These are phyloP conservation scores for Trachops cirrhosus DNA, from an alignment of 2,797 vertebrate genomes.

Conservation along the genomic window DNA sequence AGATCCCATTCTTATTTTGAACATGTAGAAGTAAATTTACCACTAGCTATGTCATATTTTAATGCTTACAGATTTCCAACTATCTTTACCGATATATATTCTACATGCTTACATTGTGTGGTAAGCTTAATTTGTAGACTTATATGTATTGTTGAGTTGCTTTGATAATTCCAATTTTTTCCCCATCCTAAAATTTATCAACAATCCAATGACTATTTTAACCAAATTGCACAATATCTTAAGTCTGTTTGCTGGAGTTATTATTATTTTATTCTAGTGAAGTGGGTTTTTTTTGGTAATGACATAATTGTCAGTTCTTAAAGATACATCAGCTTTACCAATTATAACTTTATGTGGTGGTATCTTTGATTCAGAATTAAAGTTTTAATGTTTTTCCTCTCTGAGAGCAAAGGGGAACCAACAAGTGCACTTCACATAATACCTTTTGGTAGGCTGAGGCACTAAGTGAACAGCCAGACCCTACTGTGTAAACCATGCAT, in stretches of 20 bases:
- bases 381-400: neutral
- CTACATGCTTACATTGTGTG: neutral
- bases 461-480: neutral
- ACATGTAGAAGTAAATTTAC: neutral
- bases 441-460: neutral
- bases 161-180: neutral
- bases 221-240: slow-evolving; percentile 15
- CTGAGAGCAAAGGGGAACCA: neutral
- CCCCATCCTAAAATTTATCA: neutral
- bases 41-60: neutral
- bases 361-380: neutral
- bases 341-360: neutral
- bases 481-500: neutral
- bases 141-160: neutral
- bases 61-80: neutral
- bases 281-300: neutral
- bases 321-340: neutral
- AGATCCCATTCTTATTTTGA: slow-evolving; percentile 31
- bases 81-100: neutral
- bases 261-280: neutral
- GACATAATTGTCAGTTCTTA: neutral
- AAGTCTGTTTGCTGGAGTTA: neutral
- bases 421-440: neutral
- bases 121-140: neutral
- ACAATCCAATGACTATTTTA: slow-evolving; percentile 21